A percentile compares a stretch with the other conserved stretches of the same genome.
Evolutionary conservation across 2,113 vertebrate species (phyloP).

Genomic region (Eonycteris spelaea): DNA sequence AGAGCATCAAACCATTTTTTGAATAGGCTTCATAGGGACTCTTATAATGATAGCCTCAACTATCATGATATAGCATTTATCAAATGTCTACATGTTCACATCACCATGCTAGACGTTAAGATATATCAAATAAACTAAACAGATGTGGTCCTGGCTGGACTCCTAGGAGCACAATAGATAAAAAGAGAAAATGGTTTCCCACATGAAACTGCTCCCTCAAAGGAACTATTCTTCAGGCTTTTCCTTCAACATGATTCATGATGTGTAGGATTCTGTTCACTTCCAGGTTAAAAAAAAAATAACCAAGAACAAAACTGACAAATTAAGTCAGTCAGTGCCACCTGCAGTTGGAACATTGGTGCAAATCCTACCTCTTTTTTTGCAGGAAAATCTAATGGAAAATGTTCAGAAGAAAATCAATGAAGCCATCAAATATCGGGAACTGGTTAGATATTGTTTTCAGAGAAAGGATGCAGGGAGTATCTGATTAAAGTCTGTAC

Average conservation of each 20-base stretch:
- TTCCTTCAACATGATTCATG: slow-evolving; percentile 55
- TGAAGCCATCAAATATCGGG: not conserved
- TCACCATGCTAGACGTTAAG: slow-evolving; percentile 8
- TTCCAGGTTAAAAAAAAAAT: slow-evolving; percentile 41
- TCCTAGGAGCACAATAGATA: slow-evolving; percentile 47
- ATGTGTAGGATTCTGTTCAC: not conserved
- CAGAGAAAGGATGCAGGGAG: not conserved
- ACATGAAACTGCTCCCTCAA: slow-evolving; percentile 39
- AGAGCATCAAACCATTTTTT: not conserved
- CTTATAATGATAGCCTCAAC: not conserved
- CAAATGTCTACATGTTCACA: not conserved
- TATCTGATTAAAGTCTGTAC: not conserved
- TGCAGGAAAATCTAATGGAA: not conserved
- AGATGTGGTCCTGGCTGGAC: slow-evolving; percentile 30
- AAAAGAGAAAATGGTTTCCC: slow-evolving; percentile 58
- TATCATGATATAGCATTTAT: not conserved
- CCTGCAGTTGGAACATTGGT: slow-evolving; percentile 39
- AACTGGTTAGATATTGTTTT: not conserved
- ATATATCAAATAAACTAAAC: slow-evolving; percentile 35
- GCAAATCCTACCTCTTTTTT: not conserved
- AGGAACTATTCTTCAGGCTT: slow-evolving; percentile 45
- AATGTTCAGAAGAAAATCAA: slow-evolving; percentile 26
- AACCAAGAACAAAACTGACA: not conserved
- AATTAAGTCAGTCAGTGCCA: slow-evolving; percentile 62
- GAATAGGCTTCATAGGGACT: not conserved